Base-by-base conservation (phyloP, 2,797 vertebrate genomes). In the Eupleurogrammus muticus region DNA sequence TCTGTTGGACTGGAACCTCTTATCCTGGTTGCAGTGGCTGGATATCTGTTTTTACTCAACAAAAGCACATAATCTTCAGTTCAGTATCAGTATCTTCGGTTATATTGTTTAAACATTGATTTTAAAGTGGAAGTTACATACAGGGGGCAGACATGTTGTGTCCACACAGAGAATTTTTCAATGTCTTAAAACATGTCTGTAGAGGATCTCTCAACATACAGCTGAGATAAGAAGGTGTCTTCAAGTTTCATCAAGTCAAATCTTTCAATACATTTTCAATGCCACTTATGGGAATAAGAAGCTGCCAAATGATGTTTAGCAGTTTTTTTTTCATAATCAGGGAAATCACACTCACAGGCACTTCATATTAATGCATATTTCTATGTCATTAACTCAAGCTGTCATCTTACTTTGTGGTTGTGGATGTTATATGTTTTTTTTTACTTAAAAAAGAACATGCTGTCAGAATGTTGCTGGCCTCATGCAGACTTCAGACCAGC, bases 261-360 rank as follows among this genome's bases (percentile, higher is more conserved):
- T 2, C 55, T 60, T 69, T 24, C 62, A 59, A 79, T 83, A 17
- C 21, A 79, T 77, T 73, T 80, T 76, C 72, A 74, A 83, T 46
- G 36, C 17, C 58, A 50, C 48, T 63, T 65, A 36, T 57, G 47
- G 52, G 49, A 55, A 54, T 54, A 53, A 42, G 58, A 48, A 57
- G 50, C 8, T 47, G 48, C 44, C 32, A 68, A 53, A 75, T 32
- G 50, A 34, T 34, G 55, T 47, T 56, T 12, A 46, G 51, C 38
- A 9, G 9, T 8, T 28, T 66, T 44, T 55, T 64, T 44, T n/a
- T n/a, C n/a, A n/a, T n/a, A 57, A 75, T 72, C 56, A 50, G n/a
- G 32, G 51, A 66, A 6, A 36, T 70, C 36, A 49, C 10, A 10
- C 23, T 50, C 38, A 36, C 12, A 46, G 24, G 3, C 38, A 8